phyloP scores from a whole-genome alignment of 2,888 invertebrate species.

The Drosophila phalerata region DNA sequence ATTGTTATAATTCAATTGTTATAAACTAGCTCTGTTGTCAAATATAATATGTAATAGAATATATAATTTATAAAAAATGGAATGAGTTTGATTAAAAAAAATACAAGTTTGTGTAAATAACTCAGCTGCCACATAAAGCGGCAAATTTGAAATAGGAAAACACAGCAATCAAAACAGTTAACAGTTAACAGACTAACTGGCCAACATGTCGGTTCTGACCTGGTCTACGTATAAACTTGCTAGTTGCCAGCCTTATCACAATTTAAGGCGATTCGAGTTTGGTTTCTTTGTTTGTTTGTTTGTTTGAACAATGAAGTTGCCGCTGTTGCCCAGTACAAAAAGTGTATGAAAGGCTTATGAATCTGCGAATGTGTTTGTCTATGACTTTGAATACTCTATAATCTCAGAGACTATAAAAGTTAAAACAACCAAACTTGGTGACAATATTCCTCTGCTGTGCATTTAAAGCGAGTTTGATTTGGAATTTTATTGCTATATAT shows the following conservation, averaged over 20 bases:
- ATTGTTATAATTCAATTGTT: no score
- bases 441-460: no score
- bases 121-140: constrained; percentile 35
- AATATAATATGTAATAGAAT: no score
- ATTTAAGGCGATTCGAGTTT: constrained; percentile 20
- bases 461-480: no score
- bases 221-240: constrained; percentile 2
- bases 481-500: no score
- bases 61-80: no score
- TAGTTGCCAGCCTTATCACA: constrained; percentile 12
- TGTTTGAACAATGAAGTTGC: constrained; percentile 9
- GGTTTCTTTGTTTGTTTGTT: constrained; percentile 22
- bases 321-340: not conserved
- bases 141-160: constrained; percentile 12
- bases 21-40: no score
- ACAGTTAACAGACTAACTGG: constrained; percentile 6
- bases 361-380: not conserved
- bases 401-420: not conserved
- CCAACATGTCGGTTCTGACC: not conserved
- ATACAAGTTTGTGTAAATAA: constrained; percentile 47
- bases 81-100: no score
- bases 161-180: constrained; percentile 10
- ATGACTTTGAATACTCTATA: not conserved
- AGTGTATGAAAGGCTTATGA: not conserved
- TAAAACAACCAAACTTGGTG: not conserved